Conservation (phyloP, 2,797 vertebrate genomes). For the Pelodytes ibericus region DNA sequence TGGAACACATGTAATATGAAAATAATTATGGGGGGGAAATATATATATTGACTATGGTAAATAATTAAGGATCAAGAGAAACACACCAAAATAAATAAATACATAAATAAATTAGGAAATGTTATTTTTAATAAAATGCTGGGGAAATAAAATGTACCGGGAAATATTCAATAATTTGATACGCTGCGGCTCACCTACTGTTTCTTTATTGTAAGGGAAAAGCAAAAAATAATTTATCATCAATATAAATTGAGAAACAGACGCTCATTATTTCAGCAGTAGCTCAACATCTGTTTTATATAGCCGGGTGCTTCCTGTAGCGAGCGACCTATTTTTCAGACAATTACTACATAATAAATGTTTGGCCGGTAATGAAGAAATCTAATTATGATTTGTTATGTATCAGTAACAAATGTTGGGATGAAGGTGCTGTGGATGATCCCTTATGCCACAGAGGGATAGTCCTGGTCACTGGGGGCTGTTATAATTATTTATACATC, state of each 20-base stretch:
- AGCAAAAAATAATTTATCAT: conserved; percentile 47
- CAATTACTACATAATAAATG: conserved; percentile 55
- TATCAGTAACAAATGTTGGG: conserved; percentile 27
- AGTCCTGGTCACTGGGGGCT: not conserved
- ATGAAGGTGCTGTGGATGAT: not conserved
- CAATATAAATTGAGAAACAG: conserved; percentile 49
- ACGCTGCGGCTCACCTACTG: conserved; percentile 31
- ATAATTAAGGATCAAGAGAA: too few species aligned
- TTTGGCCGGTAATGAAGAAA: conserved; percentile 51
- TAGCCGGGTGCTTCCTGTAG: conserved; percentile 45
- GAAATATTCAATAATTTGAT: conserved; percentile 35
- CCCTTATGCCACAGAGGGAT: conserved; percentile 15
- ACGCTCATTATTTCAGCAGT: conserved; percentile 49
- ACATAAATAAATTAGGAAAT: too few species aligned
- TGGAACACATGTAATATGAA: too few species aligned
- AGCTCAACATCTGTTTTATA: conserved; percentile 48
- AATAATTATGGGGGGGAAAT: too few species aligned
- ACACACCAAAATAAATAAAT: too few species aligned
- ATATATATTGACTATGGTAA: too few species aligned
- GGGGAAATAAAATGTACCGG: conserved; percentile 17
- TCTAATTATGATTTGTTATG: conserved; percentile 49
- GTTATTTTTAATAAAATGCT: conserved; percentile 4
- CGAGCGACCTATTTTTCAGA: conserved; percentile 54
- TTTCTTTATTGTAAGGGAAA: conserved; percentile 40
- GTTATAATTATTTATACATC: not conserved